Percentiles rank a stretch among this genome's conserved stretches.
These are phyloP conservation scores for Coptotermes formosanus DNA, from an alignment of 1,140 invertebrate genomes.

Conservation along the genomic window DNA sequence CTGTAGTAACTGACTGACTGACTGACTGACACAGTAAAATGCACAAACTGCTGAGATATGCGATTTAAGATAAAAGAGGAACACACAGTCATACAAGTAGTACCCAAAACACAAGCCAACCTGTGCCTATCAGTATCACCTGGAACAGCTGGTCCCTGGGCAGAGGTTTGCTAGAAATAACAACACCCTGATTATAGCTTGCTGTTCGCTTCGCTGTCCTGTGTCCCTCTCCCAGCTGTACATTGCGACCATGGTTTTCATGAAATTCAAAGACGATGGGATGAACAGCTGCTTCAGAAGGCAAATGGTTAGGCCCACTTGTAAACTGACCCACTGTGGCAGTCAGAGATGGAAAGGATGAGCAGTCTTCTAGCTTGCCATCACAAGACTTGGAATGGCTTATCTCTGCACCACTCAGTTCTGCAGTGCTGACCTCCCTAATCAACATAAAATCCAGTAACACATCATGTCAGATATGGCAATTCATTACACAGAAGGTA, in stretches of 20 bases:
- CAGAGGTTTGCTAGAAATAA: conserved; percentile 61
- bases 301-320: conserved; percentile 38
- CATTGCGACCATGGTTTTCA: conserved; percentile 72
- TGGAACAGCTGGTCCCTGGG: conserved; percentile 60
- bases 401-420: neutral
- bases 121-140: conserved; percentile 40
- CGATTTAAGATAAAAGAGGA: too few relatives aligned
- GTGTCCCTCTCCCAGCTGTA: conserved; percentile 60
- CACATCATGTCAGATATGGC: too few relatives aligned
- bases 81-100: too few relatives aligned
- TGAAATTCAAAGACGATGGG: conserved; percentile 48
- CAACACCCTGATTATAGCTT: conserved; percentile 75
- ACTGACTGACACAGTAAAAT: too few relatives aligned
- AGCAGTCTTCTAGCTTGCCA: neutral
- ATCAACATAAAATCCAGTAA: neutral
- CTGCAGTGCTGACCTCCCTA: neutral
- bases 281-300: conserved; percentile 57
- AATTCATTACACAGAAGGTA: too few relatives aligned
- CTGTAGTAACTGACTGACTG: too few relatives aligned
- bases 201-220: conserved; percentile 62
- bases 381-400: conserved; percentile 9
- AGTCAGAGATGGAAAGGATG: neutral
- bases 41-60: too few relatives aligned
- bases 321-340: too few relatives aligned
- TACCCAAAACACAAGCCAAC: too few relatives aligned